These are phyloP conservation scores for Ceratosolen solmsi DNA, from an alignment of 1,140 invertebrate species.

Conservation along the genomic window DNA sequence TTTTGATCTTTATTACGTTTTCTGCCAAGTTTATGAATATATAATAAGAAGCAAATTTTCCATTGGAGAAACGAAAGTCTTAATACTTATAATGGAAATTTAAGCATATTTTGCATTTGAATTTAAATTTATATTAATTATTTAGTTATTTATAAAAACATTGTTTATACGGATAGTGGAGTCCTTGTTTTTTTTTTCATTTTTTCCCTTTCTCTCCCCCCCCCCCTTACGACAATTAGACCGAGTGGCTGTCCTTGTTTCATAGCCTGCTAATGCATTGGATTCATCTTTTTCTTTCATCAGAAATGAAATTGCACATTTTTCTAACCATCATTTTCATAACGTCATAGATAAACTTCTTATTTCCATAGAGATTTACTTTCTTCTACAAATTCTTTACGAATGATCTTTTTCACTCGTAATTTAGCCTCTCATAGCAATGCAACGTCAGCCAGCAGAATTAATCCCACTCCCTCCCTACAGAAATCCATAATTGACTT, in stretches of 20 bases:
- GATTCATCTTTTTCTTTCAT: no score
- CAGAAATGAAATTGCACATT: background rate
- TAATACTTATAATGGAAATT: background rate
- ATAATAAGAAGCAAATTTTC: background rate
- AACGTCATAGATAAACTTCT: no score
- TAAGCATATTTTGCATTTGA: background rate
- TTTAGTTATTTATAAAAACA: background rate
- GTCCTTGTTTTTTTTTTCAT: no score
- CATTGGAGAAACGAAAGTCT: background rate
- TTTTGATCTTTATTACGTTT: background rate
- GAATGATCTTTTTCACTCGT: background rate
- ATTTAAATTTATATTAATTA: background rate
- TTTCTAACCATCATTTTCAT: no score
- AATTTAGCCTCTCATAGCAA: background rate
- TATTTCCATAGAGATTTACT: no score
- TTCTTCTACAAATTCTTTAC: background rate
- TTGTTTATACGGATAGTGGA: background rate
- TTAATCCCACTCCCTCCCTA: background rate
- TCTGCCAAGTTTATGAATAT: background rate
- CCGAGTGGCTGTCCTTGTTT: no score
- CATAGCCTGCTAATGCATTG: no score
- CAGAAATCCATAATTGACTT: conserved; percentile 14
- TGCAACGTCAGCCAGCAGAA: background rate
- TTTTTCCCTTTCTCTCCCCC: no score
- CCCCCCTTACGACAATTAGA: no score